Evolutionary conservation across 2,888 invertebrate genomes (phyloP).

Genomic region (Strigamia maritima): DNA sequence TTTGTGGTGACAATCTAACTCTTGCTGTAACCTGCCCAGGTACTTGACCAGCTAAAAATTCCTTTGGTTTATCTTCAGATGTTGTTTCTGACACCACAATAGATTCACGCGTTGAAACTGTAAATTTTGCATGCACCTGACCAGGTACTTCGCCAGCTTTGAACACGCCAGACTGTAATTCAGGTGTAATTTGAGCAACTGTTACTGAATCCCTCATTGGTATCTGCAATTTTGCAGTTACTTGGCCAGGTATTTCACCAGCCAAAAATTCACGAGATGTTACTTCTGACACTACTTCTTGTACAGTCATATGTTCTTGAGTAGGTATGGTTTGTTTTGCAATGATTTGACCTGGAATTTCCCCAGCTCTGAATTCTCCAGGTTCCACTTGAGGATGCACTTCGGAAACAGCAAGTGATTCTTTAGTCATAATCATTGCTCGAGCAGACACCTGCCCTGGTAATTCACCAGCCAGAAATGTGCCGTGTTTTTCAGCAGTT

Average conservation of each 20-base stretch:
- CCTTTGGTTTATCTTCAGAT: slow-evolving; percentile 37
- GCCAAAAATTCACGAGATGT: slow-evolving; percentile 38
- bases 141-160: slow-evolving; percentile 38
- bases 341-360: slow-evolving; percentile 40
- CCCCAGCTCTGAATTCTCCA: slow-evolving; percentile 35
- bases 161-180: slow-evolving; percentile 40
- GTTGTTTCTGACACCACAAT: slow-evolving; percentile 33
- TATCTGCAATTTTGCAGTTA: slow-evolving; percentile 41
- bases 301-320: slow-evolving; percentile 43
- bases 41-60: slow-evolving; percentile 35
- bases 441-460: slow-evolving; percentile 37
- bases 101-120: slow-evolving; percentile 42
- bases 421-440: slow-evolving; percentile 17
- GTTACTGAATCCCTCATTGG: slow-evolving; percentile 43
- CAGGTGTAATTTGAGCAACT: slow-evolving; percentile 43
- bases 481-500: slow-evolving; percentile 52
- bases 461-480: slow-evolving; percentile 53
- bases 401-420: slow-evolving; percentile 35
- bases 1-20: slow-evolving; percentile 41
- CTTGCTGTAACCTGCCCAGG: slow-evolving; percentile 42
- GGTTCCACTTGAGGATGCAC: slow-evolving; percentile 33
- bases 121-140: slow-evolving; percentile 3
- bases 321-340: slow-evolving; percentile 42
- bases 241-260: slow-evolving; percentile 37
- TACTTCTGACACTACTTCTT: slow-evolving; percentile 42